phyloP scores from a whole-genome alignment of 2,797 vertebrate genomes.

The Coreius guichenoti region DNA sequence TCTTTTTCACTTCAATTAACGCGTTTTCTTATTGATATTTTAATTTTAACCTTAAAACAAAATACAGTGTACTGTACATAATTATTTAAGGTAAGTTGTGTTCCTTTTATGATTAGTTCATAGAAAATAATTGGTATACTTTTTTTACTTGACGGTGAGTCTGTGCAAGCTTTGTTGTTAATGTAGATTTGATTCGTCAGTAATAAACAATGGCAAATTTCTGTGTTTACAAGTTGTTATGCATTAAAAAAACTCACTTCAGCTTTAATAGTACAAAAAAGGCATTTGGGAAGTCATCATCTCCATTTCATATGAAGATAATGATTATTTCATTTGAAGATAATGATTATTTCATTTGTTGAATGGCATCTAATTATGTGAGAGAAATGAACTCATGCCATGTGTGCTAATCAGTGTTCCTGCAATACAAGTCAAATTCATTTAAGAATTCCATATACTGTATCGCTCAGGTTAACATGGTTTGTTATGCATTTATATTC shows the following conservation, averaged over 20 bases:
- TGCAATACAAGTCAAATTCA: neutral
- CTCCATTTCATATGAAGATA: neutral
- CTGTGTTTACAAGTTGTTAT: neutral
- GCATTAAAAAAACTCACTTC: neutral
- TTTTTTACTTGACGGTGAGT: neutral
- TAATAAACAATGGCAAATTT: neutral
- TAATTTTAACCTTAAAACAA: neutral
- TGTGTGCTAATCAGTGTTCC: conserved; percentile 18
- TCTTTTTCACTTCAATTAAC: too few species aligned
- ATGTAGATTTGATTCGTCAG: neutral
- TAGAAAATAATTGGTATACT: neutral
- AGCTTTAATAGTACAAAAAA: neutral
- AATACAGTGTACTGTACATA: neutral
- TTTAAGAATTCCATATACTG: neutral
- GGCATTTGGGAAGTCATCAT: neutral
- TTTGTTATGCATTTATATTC: conserved; percentile 4
- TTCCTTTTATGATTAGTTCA: neutral
- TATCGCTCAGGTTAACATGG: neutral
- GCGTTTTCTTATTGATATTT: too few species aligned
- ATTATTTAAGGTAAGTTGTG: neutral
- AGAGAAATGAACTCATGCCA: neutral
- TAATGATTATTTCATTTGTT: conserved; percentile 4
- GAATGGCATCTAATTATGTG: conserved; percentile 5
- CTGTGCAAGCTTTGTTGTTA: neutral
- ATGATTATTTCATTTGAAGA: neutral